Percentiles rank a stretch among this genome's conserved stretches.
phyloP scores from a whole-genome alignment of 2,113 vertebrate species.

The Pelvicachromis taeniatus region DNA sequence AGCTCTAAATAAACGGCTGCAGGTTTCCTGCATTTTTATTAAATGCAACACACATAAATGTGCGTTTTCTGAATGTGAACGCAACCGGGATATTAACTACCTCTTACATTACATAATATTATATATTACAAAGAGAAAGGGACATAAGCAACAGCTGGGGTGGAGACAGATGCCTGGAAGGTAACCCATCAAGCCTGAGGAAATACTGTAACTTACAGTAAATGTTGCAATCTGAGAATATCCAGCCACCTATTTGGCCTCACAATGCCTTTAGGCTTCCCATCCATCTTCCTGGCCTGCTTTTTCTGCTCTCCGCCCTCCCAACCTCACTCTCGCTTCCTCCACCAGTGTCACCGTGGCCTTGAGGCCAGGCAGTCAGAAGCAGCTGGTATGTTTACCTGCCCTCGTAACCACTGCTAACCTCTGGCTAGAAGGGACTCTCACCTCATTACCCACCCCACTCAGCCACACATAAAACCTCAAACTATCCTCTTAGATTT shows the following conservation, averaged over 20 bases:
- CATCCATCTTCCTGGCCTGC: slow-evolving; percentile 53
- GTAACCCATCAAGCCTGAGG: neutral
- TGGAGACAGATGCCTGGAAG: neutral
- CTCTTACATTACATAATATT: neutral
- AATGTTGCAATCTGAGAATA: slow-evolving; percentile 27
- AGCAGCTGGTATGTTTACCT: slow-evolving; percentile 64
- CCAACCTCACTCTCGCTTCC: neutral
- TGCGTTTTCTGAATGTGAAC: neutral
- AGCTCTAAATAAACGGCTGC: neutral
- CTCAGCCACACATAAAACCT: slow-evolving; percentile 34
- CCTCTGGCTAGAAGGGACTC: slow-evolving; percentile 56
- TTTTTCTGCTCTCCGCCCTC: neutral
- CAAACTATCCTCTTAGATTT: slow-evolving; percentile 33
- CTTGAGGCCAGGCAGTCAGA: slow-evolving; percentile 50
- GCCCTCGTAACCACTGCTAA: slow-evolving; percentile 54
- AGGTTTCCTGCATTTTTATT: neutral
- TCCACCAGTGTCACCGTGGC: slow-evolving; percentile 39
- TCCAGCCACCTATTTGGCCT: slow-evolving; percentile 29
- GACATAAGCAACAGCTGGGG: neutral
- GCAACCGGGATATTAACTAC: neutral
- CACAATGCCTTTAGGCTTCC: slow-evolving; percentile 18
- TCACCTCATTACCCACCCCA: slow-evolving; percentile 64
- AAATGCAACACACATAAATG: neutral
- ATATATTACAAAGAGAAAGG: neutral
- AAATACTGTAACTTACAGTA: slow-evolving; percentile 5